Evolutionary conservation across 2,797 vertebrate species (phyloP), one percentile per base, ranked within the genome.

Genomic region (Vireo griseus): DNA sequence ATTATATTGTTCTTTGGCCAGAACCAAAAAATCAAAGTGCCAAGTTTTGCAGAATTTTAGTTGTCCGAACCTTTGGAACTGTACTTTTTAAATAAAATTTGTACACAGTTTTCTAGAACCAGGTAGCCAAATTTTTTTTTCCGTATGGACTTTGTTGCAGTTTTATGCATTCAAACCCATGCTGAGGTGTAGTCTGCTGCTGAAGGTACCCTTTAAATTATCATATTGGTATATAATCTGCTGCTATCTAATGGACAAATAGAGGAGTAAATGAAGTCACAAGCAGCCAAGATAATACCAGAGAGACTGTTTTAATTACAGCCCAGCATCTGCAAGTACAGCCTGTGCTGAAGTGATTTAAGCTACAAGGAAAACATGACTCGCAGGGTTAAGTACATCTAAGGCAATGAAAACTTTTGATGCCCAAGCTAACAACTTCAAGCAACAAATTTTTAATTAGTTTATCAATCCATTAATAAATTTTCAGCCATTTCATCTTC

Each of bases 271-370:
- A 84, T 45, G 44, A 86, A 69, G 21, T 35, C 85, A 50, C 24
- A 67, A 71, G 35, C 21, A 81, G 33, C 44, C 21, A 90, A 91
- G 12, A 6, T 59, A 95, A 45, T 57, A 74, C 37, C 0, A 0
- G 20, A 52, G 52, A 84, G 35, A 15, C 21, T 33, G 13, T 51
- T 84, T 85, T 71, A 90, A 73, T 86, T 93, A 39, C 59, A 84
- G 9, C 26, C 55, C 26, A 66, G 17, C n/a, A 68, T 65, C 54
- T 75, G 42, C n/a, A 90, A 80, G 59, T 55, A n/a, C 10, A 86
- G 28, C 18, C 25, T 61, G 25, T 28, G 28, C 25, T 82, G 63
- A 40, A 59, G 35, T 24, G 61, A 80, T 84, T 86, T 86, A 77
- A 88, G 22, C 21, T 42, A 11, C 1, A 4, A 13, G 51, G 39